phyloP scores from a whole-genome alignment of 1,140 invertebrate species.

The Helicoverpa armigera region DNA sequence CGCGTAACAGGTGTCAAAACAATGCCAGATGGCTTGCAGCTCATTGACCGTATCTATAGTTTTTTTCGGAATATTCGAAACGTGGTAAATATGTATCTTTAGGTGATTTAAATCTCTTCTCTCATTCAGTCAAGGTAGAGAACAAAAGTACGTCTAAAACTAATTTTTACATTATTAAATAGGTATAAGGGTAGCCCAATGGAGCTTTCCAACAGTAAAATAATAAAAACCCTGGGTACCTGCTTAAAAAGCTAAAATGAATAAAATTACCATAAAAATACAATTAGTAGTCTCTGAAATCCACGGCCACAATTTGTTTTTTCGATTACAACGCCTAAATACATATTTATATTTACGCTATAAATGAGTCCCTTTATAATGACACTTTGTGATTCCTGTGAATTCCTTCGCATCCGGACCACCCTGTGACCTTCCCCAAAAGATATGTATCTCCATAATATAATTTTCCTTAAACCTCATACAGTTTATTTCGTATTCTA shows the following conservation, averaged over 20 bases:
- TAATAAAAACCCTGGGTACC: neutral
- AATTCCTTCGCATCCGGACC: too few species aligned
- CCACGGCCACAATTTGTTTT: too few species aligned
- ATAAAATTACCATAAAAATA: neutral
- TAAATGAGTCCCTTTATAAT: too few species aligned
- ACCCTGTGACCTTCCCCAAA: too few species aligned
- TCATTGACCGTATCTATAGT: neutral
- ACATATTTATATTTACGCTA: too few species aligned
- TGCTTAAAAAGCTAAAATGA: neutral
- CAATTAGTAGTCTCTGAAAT: neutral
- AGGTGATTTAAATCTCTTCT: neutral
- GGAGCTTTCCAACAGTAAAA: neutral
- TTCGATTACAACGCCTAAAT: too few species aligned
- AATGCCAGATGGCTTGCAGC: conserved; percentile 50
- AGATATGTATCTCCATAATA: too few species aligned
- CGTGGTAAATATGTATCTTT: neutral
- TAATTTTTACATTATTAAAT: neutral
- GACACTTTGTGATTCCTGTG: too few species aligned
- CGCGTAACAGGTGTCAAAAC: conserved; percentile 64
- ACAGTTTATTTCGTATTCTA: too few species aligned
- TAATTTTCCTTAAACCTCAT: too few species aligned
- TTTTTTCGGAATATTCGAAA: neutral
- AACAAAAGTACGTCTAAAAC: too few species aligned
- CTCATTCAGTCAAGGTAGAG: too few species aligned
- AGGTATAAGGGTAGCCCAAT: neutral